Evolutionary conservation across 2,888 invertebrate genomes (phyloP).

Genomic region (Brenthis daphne): DNA sequence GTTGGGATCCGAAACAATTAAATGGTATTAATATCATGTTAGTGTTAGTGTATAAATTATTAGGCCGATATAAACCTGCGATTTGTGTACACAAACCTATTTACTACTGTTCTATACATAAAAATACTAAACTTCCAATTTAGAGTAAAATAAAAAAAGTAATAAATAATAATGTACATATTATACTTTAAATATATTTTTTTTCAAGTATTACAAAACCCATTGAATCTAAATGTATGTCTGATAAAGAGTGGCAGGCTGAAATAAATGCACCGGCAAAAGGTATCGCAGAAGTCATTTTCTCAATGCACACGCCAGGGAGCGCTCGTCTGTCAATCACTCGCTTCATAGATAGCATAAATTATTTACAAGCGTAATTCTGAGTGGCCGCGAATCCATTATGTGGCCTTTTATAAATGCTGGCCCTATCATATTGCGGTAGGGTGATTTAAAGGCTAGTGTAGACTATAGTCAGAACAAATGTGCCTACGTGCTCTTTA

Average conservation of each 20-base stretch:
- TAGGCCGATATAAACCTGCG: slow-evolving; percentile 9
- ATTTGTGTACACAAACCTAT: not conserved
- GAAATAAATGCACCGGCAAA: slow-evolving; percentile 35
- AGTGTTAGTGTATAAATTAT: slow-evolving; percentile 29
- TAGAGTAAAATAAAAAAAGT: no score
- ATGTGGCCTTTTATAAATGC: slow-evolving; percentile 61
- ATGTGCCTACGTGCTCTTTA: slow-evolving; percentile 1
- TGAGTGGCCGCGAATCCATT: slow-evolving; percentile 73
- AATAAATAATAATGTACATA: not conserved
- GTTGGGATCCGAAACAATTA: slow-evolving; percentile 36
- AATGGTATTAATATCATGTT: slow-evolving; percentile 32
- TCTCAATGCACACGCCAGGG: slow-evolving; percentile 51
- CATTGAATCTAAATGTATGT: slow-evolving; percentile 25
- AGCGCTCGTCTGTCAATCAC: slow-evolving; percentile 70
- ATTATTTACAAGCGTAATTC: slow-evolving; percentile 79
- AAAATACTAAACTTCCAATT: not conserved
- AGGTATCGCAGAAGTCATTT: slow-evolving; percentile 34
- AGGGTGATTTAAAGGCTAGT: slow-evolving; percentile 48
- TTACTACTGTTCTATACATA: not conserved
- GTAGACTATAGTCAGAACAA: slow-evolving; percentile 24
- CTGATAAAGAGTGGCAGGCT: slow-evolving; percentile 34
- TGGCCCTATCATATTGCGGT: slow-evolving; percentile 48
- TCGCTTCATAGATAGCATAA: slow-evolving; percentile 67
- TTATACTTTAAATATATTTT: not conserved
- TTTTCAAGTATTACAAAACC: slow-evolving; percentile 7